Conservation (phyloP, 2,113 vertebrate genomes). For the Phylloscopus trochilus region DNA sequence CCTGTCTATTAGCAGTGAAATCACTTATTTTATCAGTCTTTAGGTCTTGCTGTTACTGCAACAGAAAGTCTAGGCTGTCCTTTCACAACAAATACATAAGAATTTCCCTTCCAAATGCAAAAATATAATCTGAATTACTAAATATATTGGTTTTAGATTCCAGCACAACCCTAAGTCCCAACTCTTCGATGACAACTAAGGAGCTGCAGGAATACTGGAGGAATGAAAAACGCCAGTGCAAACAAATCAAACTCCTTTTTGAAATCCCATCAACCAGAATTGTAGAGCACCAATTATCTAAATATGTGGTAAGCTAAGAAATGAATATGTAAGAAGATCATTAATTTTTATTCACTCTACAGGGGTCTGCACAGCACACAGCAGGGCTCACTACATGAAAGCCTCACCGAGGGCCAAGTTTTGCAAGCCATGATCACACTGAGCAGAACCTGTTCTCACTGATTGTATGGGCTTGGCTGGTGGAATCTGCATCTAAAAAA, state of each 20-base stretch:
- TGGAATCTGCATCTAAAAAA: not conserved
- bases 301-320: conserved; percentile 85
- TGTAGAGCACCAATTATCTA: conserved; percentile 72
- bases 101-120: not conserved
- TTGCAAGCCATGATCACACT: not conserved
- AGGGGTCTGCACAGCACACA: not conserved
- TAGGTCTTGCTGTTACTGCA: not conserved
- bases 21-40: not conserved
- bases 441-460: not conserved
- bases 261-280: conserved; percentile 83
- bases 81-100: not conserved
- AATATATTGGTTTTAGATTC: conserved; percentile 31
- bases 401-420: not conserved
- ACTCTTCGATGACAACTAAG: conserved; percentile 85
- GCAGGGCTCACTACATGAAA: conserved; percentile 16
- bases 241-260: conserved; percentile 82
- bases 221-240: conserved; percentile 73
- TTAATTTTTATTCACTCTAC: conserved; percentile 22
- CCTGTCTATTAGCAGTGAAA: not conserved
- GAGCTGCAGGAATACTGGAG: conserved; percentile 89
- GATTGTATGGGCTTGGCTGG: not conserved
- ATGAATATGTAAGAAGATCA: not conserved
- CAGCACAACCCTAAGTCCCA: not conserved
- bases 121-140: not conserved
- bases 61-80: not conserved